A percentile compares a stretch with the other conserved stretches of the same genome.
Conservation (phyloP, 2,113 vertebrate species). For the Tyrannus savana region DNA sequence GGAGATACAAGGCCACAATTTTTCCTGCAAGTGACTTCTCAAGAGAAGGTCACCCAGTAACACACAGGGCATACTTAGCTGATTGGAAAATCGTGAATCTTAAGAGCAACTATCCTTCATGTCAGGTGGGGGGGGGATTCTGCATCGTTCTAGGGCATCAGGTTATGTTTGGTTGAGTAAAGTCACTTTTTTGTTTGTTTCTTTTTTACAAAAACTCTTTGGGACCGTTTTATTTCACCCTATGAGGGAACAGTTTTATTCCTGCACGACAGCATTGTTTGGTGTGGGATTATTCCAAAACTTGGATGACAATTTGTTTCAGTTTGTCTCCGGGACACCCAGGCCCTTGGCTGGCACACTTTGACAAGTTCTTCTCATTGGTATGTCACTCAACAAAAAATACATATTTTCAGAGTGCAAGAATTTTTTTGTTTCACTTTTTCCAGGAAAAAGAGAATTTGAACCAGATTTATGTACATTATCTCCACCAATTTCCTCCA, state of each 20-base stretch:
- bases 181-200: background rate
- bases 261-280: background rate
- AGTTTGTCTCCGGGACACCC: background rate
- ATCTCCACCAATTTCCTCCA: background rate
- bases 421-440: background rate
- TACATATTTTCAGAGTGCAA: background rate
- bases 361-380: background rate
- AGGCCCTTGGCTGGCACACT: background rate
- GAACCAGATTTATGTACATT: background rate
- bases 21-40: conserved; percentile 4
- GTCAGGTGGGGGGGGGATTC: background rate
- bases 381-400: background rate
- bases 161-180: background rate
- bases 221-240: background rate
- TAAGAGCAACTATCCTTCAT: background rate
- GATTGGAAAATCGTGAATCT: conserved; percentile 47
- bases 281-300: background rate
- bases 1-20: conserved; percentile 47
- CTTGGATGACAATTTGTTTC: background rate
- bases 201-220: background rate
- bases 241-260: background rate
- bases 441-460: background rate
- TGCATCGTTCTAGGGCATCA: background rate
- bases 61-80: conserved; percentile 39
- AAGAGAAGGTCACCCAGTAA: conserved; percentile 40